Evolutionary conservation across 2,113 vertebrate species (phyloP).

Genomic region (Callipepla californica): DNA sequence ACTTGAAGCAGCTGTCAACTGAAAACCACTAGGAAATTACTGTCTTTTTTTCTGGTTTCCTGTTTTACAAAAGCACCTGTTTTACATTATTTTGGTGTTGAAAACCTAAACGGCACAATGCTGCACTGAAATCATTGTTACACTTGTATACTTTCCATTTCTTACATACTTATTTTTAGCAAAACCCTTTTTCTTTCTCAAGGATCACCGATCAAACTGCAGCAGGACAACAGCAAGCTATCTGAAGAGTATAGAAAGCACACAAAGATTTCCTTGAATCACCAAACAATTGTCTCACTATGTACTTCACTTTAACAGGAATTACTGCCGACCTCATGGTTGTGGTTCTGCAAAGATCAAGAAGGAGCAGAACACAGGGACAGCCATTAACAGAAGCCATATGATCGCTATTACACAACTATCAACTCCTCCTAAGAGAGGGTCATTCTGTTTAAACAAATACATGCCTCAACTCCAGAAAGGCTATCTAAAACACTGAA

Average conservation of each 20-base stretch:
- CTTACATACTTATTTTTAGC: rapidly evolving
- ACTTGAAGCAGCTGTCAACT: not conserved
- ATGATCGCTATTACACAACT: not conserved
- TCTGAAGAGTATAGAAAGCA: not conserved
- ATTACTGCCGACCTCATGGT: not conserved
- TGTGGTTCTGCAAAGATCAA: not conserved
- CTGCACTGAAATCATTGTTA: not conserved
- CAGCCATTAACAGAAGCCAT: not conserved
- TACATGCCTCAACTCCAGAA: not conserved
- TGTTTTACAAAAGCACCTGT: not conserved
- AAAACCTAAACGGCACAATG: not conserved
- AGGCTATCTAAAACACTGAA: not conserved
- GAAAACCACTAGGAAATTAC: not conserved
- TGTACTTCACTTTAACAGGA: not conserved
- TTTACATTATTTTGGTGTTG: not conserved
- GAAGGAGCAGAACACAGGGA: not conserved
- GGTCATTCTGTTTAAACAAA: constrained; percentile 10
- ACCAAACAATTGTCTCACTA: not conserved
- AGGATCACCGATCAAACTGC: not conserved
- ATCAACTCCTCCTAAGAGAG: not conserved
- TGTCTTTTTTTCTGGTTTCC: too few species aligned
- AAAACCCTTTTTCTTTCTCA: not conserved
- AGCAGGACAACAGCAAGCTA: not conserved
- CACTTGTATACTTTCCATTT: not conserved
- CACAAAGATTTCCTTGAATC: not conserved